phyloP scores from a whole-genome alignment of 2,113 vertebrate genomes.

The Columba livia region DNA sequence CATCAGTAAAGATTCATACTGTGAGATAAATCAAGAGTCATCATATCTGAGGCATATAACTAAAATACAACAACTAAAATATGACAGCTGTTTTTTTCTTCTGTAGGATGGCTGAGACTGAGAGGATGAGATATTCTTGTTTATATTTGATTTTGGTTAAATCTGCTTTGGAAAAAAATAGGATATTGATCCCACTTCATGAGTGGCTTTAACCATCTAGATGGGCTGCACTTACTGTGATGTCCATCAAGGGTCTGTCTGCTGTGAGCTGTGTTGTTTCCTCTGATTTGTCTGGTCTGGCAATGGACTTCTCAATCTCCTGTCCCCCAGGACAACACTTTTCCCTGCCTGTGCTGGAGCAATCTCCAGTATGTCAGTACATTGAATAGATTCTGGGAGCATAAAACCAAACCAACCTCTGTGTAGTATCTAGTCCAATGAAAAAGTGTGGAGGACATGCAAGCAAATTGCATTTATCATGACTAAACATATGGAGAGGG shows the following conservation, averaged over 20 bases:
- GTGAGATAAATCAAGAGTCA: background rate
- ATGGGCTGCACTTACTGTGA: background rate
- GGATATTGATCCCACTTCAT: background rate
- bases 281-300: background rate
- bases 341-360: background rate
- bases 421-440: background rate
- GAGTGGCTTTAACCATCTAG: background rate
- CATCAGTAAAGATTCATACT: background rate
- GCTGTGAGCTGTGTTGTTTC: background rate
- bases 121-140: background rate
- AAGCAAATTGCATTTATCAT: background rate
- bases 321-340: background rate
- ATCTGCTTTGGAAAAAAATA: background rate
- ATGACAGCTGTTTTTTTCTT: background rate
- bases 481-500: background rate
- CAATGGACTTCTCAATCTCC: too few relatives aligned
- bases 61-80: background rate
- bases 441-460: background rate
- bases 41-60: background rate
- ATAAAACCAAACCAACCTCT: background rate
- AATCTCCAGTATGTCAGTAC: background rate
- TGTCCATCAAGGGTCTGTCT: background rate
- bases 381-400: background rate
- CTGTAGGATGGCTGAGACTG: background rate
- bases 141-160: background rate